Evolutionary conservation across 92 coral and sea anemone genomes (phyloP), one percentile per base, ranked within the genome.

Genomic region (Zoanthus sociatus): DNA sequence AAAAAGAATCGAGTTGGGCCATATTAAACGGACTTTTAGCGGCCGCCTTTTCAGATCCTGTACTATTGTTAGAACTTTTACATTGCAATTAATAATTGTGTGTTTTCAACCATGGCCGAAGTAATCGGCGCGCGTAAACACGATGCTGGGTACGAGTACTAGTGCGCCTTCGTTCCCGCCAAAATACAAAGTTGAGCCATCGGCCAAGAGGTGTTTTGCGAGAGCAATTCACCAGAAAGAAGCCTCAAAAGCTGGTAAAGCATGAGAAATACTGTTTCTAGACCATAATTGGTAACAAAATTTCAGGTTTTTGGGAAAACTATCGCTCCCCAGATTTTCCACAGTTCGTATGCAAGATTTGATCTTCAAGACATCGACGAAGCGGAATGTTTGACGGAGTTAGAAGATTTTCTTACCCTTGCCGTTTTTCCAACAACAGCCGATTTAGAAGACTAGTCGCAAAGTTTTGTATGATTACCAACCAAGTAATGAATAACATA

Each of bases 151-250:
- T 83, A 69, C 8, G 87, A 86, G 60, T 26, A 26, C 26, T 26
- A 26, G 26, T 26, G 26, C 26, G 26, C 26, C 26, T 26, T 26
- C 26, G 26, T 26, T 26, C 26, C 26, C 83, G 77, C 89, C 84
- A 86, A 75, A 86, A 44, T 86, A 5, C 56, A 86, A 86, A 86
- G 9, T 84, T 84, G 63, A 75, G 83, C 89, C 32, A 64, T 26
- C 26, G 0, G 26, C 26, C 26, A 26, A 26, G 26, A 26, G 26
- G 26, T 26, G 26, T 26, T 26, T 26, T 14, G 89, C 16, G 81
- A 86, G 16, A 44, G 82, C 83, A 73, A 85, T 73, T 58, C 26
- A 15, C 58, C 32, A 83, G 32, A 69, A 74, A 85, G 4, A 30
- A 75, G 72, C 72, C 88, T 84, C 26, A 71, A 53, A 84, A 71